Evolutionary conservation across 2,888 invertebrate genomes (phyloP).

Genomic region (Ceramica pisi): DNA sequence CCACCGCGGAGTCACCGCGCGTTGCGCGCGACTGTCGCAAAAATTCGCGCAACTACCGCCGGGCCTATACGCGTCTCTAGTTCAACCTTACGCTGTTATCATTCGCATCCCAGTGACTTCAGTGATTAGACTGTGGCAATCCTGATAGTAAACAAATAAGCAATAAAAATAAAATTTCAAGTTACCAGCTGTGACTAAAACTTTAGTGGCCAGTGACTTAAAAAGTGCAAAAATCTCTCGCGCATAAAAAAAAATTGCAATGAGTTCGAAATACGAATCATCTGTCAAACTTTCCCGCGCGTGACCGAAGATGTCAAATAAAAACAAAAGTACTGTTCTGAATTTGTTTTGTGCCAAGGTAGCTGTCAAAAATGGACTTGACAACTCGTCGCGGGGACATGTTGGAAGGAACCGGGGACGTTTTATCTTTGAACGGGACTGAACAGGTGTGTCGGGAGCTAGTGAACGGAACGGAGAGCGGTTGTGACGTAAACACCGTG

Average conservation of each 20-base stretch:
- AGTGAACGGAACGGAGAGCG: conserved; percentile 79
- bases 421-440: conserved; percentile 75
- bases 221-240: conserved; percentile 37
- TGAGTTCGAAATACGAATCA: conserved; percentile 68
- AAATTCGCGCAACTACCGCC: conserved; percentile 71
- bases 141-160: conserved; percentile 14
- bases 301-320: conserved; percentile 72
- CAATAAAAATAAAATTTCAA: conserved; percentile 15
- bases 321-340: conserved; percentile 65
- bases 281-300: conserved; percentile 59
- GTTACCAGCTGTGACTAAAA: conserved; percentile 48
- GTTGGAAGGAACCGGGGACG: conserved; percentile 72
- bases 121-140: conserved; percentile 58
- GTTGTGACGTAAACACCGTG: conserved; percentile 80
- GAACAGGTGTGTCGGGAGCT: conserved; percentile 79
- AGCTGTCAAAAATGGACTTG: conserved; percentile 85
- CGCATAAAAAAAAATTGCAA: conserved; percentile 60
- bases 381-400: conserved; percentile 85
- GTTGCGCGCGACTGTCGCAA: conserved; percentile 77
- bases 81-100: conserved; percentile 44
- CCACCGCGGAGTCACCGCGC: conserved; percentile 85
- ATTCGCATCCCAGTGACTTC: conserved; percentile 51
- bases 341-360: conserved; percentile 62
- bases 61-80: conserved; percentile 62
- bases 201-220: conserved; percentile 60